phyloP scores from a whole-genome alignment of 2,113 vertebrate species.

The Alaudala cheleensis region DNA sequence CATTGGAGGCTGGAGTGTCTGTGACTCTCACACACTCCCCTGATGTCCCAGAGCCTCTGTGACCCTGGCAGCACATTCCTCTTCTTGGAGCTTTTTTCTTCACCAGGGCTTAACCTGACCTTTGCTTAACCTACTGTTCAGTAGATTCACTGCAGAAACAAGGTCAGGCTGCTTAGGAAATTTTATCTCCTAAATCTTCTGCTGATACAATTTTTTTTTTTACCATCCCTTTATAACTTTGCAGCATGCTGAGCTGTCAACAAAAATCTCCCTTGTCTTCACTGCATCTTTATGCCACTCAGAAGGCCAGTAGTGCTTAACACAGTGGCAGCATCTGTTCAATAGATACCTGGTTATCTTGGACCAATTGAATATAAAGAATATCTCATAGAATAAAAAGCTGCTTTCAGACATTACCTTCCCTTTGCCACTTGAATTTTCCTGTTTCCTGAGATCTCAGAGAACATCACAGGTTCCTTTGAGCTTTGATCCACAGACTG shows the following conservation, averaged over 20 bases:
- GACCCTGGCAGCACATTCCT: conserved; percentile 39
- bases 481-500: neutral
- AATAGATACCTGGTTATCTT: neutral
- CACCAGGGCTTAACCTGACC: conserved; percentile 47
- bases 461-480: neutral
- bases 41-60: neutral
- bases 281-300: neutral
- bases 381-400: neutral
- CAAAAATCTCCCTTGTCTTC: neutral
- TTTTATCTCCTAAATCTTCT: conserved; percentile 22
- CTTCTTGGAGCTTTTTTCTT: conserved; percentile 7
- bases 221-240: neutral
- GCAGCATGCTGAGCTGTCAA: neutral
- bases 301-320: neutral
- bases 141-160: conserved; percentile 24
- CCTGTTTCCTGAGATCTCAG: neutral
- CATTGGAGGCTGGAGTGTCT: neutral
- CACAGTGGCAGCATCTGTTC: neutral
- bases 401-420: neutral
- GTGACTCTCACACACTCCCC: neutral
- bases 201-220: neutral
- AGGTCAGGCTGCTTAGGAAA: conserved; percentile 15
- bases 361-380: neutral
- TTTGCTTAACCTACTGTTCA: conserved; percentile 44
- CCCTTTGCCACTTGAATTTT: neutral